A percentile compares a stretch with the other conserved stretches of the same genome.
phyloP scores from a whole-genome alignment of 1,140 invertebrate species.

The Drosophila nigrodunni region DNA sequence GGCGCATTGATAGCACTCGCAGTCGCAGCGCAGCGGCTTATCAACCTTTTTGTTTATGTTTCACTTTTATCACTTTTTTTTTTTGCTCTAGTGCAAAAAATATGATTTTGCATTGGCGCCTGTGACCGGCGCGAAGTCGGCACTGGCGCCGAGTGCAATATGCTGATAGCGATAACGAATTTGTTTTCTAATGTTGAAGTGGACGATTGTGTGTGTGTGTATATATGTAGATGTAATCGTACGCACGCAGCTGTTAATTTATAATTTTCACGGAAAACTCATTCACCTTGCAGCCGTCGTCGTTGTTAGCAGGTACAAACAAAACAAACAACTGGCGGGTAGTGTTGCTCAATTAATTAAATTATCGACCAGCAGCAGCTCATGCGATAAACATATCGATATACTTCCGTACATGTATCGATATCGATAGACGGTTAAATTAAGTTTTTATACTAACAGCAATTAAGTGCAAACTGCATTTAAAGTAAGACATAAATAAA shows the following conservation, averaged over 20 bases:
- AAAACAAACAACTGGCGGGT: slow-evolving; percentile 68
- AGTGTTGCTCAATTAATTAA: slow-evolving; percentile 33
- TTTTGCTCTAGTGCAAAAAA: slow-evolving; percentile 59
- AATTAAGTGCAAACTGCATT: no score
- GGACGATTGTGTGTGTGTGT: background rate
- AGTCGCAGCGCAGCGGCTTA: slow-evolving; percentile 47
- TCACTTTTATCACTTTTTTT: slow-evolving; percentile 57
- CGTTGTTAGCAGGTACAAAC: slow-evolving; percentile 61
- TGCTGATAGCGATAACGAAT: slow-evolving; percentile 60
- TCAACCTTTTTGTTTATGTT: slow-evolving; percentile 77
- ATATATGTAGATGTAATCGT: slow-evolving; percentile 24
- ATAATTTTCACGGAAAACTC: slow-evolving; percentile 45
- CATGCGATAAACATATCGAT: slow-evolving; percentile 22
- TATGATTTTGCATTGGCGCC: slow-evolving; percentile 47
- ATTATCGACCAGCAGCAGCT: slow-evolving; percentile 17
- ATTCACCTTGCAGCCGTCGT: slow-evolving; percentile 72
- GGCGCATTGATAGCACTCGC: slow-evolving; percentile 67
- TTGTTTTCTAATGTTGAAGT: slow-evolving; percentile 37
- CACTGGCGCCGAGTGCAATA: slow-evolving; percentile 61
- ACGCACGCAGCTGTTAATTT: slow-evolving; percentile 58
- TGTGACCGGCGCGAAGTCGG: slow-evolving; percentile 12
- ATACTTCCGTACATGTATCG: background rate
- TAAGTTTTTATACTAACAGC: background rate
- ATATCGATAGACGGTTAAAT: no score
- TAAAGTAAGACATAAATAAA: no score